Base-by-base conservation (phyloP, 2,888 invertebrate genomes). In the Endotricha flammealis region DNA sequence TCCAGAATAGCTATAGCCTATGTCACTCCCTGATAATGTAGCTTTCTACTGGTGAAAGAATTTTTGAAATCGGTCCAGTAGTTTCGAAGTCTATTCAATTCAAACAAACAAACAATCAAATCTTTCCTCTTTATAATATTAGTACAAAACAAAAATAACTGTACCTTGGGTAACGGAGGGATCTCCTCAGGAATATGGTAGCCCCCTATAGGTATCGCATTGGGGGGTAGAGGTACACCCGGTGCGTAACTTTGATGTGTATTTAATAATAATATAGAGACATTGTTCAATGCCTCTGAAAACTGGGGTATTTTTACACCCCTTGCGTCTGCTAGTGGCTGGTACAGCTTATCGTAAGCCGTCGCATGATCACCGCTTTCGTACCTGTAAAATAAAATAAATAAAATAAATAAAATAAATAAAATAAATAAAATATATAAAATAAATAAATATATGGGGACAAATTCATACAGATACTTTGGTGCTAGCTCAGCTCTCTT, bases 181-280 rank as follows among this genome's bases (percentile, higher is more conserved):
- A 48, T 39, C 0, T 53, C 42, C 2, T 70, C 65, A 1, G 64
- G 58, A 2, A 76, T 72, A 38, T 78, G 77, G 28, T 64, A 79
- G 0, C 79, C 79, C 1, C 58, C 79, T 0, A 80, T 58, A 1
- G 69, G 62, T 0, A 79, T 37, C 0, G 68, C 71, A 12, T 79
- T 79, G 0, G 75, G 69, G 0, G 78, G 75, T 3, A 65, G 16
- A 14, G 57, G 58, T 25, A 51, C 46, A 0, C 69, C 54, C 0
- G 56, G 46, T 0, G 57, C 52, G 7, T 71, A 49, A 0, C 73
- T 66, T 0, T 73, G 64, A 13, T 79, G 72, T 0, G 72, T 60
- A 47, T 77, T 77, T 0, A 64, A 53, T 0, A 78, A 48, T 10
- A 78, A 28, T 0, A 76, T 45, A 0, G 74, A 71, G 0, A 72